A percentile compares a stretch with the other conserved stretches of the same genome.
These are phyloP conservation scores for Stegostoma tigrinum DNA, from an alignment of 2,113 vertebrate genomes.

Conservation along the genomic window DNA sequence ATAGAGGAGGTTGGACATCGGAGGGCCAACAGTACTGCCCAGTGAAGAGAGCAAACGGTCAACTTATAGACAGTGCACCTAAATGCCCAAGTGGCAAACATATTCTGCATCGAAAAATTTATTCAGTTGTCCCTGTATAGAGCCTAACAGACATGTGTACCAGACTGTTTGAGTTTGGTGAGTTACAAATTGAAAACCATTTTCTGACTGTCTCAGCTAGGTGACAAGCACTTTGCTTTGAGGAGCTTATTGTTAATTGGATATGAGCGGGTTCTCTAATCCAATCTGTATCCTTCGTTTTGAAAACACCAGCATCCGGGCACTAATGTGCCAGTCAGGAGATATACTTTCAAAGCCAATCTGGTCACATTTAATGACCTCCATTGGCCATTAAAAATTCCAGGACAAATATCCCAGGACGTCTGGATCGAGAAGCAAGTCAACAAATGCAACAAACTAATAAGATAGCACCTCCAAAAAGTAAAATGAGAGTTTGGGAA, in stretches of 20 bases:
- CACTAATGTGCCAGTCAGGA: not conserved
- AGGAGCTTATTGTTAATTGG: not conserved
- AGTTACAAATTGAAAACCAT: not conserved
- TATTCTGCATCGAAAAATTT: not conserved
- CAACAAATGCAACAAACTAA: not conserved
- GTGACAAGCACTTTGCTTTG: not conserved
- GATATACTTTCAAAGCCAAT: not conserved
- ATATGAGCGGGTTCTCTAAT: not conserved
- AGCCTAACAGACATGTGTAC: not conserved
- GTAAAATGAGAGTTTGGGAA: not conserved
- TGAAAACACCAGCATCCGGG: not conserved
- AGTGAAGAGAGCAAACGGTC: not conserved
- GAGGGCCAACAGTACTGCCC: not conserved
- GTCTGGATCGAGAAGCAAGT: not conserved
- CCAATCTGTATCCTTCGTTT: too few species aligned
- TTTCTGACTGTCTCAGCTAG: not conserved
- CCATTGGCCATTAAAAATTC: not conserved
- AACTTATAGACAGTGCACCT: not conserved
- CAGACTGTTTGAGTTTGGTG: not conserved
- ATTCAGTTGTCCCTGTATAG: not conserved
- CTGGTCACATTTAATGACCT: not conserved
- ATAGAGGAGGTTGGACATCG: not conserved
- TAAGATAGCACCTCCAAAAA: not conserved
- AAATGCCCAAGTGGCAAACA: not conserved
- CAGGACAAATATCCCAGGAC: not conserved